Conservation (phyloP, 2,113 vertebrate genomes). For the Chloroceryle aenea region DNA sequence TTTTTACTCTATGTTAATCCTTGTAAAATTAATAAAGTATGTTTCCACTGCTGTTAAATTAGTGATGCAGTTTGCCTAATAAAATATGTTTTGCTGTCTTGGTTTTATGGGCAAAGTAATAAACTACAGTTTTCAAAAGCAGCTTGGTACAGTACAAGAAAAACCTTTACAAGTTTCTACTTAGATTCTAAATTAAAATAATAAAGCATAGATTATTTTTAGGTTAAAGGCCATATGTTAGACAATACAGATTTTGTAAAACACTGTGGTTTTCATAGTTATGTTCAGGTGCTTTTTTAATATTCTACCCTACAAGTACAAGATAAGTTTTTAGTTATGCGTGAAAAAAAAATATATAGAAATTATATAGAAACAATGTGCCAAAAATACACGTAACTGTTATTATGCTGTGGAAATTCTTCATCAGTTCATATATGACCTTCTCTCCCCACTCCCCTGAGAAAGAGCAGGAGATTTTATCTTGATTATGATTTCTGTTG, state of each 20-base stretch:
- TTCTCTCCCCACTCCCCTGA: not conserved
- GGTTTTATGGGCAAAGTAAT: not conserved
- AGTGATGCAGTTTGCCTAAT: slow-evolving; percentile 12
- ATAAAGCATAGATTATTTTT: not conserved
- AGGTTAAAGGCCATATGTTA: slow-evolving; percentile 27
- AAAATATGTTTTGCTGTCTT: slow-evolving; percentile 38
- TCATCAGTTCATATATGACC: not conserved
- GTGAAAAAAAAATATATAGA: not conserved
- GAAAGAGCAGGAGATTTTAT: not conserved
- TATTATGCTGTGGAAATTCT: not conserved
- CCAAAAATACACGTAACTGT: not conserved
- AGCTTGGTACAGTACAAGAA: not conserved
- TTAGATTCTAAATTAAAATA: not conserved
- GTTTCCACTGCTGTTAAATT: slow-evolving; percentile 51
- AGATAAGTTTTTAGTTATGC: not conserved
- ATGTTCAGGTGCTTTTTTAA: not conserved
- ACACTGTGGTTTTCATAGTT: not conserved
- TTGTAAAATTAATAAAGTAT: slow-evolving; percentile 40
- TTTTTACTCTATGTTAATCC: not conserved
- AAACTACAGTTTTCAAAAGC: slow-evolving; percentile 20
- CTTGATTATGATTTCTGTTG: not conserved
- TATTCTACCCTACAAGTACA: not conserved
- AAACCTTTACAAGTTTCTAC: not conserved
- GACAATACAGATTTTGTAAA: not conserved
- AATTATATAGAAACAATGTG: not conserved